A percentile compares a stretch with the other conserved stretches of the same genome.
phyloP scores from a whole-genome alignment of 2,888 invertebrate species.

The Meiosimyza decipiens region DNA sequence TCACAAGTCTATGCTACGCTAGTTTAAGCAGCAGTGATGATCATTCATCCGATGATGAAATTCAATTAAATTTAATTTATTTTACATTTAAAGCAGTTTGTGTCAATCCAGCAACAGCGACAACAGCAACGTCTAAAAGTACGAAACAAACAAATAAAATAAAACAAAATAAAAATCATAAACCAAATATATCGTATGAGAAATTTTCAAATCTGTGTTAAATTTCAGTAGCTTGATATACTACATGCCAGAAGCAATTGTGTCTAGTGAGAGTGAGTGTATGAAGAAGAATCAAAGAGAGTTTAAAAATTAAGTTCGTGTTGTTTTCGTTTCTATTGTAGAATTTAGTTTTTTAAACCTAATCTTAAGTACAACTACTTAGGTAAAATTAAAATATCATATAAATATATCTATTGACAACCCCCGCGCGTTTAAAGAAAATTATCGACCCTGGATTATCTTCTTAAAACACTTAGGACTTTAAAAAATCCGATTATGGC shows the following conservation, averaged over 20 bases:
- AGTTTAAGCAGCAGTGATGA: slow-evolving; percentile 24
- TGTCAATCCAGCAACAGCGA: slow-evolving; percentile 34
- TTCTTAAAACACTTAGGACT: slow-evolving; percentile 63
- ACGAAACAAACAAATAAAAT: slow-evolving; percentile 12
- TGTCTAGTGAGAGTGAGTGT: slow-evolving; percentile 6
- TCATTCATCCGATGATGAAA: slow-evolving; percentile 49
- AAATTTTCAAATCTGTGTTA: slow-evolving; percentile 14
- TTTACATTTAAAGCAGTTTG: slow-evolving; percentile 43
- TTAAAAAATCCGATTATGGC: slow-evolving; percentile 66
- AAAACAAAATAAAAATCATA: too few relatives aligned
- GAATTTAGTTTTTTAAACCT: slow-evolving; percentile 26
- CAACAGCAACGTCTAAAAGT: slow-evolving; percentile 21
- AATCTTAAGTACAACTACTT: slow-evolving; percentile 37
- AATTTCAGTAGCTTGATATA: slow-evolving; percentile 19
- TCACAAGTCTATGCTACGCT: slow-evolving; percentile 20
- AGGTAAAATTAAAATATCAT: slow-evolving; percentile 29
- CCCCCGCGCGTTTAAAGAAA: slow-evolving; percentile 36
- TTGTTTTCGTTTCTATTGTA: slow-evolving; percentile 20
- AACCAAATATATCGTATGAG: background rate
- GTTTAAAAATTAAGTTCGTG: slow-evolving; percentile 30
- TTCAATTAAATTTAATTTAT: slow-evolving; percentile 54
- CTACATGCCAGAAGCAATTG: slow-evolving; percentile 17
- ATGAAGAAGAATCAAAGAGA: slow-evolving; percentile 8
- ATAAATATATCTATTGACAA: slow-evolving; percentile 27
- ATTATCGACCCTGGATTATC: slow-evolving; percentile 62